A percentile compares a stretch with the other conserved stretches of the same genome.
Conservation (phyloP, 2,797 vertebrate species). For the Austrolebias charrua region DNA sequence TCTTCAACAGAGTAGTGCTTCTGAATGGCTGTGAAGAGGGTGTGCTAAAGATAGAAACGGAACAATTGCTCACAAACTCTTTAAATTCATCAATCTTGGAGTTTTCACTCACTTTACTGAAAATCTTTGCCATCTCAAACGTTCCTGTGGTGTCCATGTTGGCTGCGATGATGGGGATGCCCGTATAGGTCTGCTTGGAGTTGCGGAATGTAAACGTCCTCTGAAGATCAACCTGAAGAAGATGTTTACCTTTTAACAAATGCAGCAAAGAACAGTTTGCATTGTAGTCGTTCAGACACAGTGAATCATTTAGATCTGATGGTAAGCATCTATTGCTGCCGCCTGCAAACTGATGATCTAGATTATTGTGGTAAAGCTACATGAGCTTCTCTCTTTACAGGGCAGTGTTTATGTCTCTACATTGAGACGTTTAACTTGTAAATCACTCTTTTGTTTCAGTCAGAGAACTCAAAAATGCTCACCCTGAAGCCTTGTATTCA, state of each 20-base stretch:
- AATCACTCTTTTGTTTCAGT: no score
- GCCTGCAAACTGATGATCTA: conserved; percentile 38
- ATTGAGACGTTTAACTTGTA: no score
- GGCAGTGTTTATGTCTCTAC: no score
- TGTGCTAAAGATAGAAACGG: conserved; percentile 78
- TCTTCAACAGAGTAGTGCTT: conserved; percentile 96
- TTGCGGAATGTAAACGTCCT: conserved; percentile 96
- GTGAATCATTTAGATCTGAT: conserved; percentile 56
- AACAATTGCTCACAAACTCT: not conserved
- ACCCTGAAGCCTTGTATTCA: no score
- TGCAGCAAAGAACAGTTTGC: not conserved
- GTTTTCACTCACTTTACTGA: conserved; percentile 87
- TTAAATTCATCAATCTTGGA: not conserved
- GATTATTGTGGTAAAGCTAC: no score
- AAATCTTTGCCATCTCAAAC: conserved; percentile 93
- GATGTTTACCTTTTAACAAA: not conserved
- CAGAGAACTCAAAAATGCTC: no score
- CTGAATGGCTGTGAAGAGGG: conserved; percentile 95
- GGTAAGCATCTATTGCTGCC: conserved; percentile 9
- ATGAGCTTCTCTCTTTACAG: no score
- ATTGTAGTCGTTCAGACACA: not conserved
- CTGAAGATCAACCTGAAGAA: conserved; percentile 89
- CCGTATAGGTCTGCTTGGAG: conserved; percentile 95
- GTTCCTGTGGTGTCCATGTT: conserved; percentile 99
- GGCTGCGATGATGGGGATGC: conserved; percentile 95